Conservation (phyloP, 2,113 vertebrate species). For the Cervus canadensis region DNA sequence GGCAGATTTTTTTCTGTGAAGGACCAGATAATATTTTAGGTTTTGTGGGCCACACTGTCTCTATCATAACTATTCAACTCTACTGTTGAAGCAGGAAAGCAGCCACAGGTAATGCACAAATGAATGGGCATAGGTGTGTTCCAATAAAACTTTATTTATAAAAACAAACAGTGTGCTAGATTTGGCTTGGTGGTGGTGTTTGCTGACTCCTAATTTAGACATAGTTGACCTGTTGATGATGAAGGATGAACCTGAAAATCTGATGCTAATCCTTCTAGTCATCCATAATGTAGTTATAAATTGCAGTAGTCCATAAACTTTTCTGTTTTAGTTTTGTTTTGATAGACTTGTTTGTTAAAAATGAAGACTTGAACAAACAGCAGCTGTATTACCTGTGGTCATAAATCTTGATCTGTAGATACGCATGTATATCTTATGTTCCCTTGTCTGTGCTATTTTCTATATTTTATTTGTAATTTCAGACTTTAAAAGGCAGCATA, state of each 20-base stretch:
- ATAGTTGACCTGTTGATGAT: not conserved
- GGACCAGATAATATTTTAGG: not conserved
- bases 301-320: not conserved
- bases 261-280: not conserved
- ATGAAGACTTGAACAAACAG: not conserved
- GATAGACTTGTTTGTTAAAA: not conserved
- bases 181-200: not conserved
- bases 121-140: not conserved
- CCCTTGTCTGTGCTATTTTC: not conserved
- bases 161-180: not conserved
- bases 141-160: not conserved
- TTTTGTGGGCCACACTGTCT: not conserved
- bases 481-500: not conserved
- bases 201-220: not conserved
- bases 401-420: constrained; percentile 24
- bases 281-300: constrained; percentile 1
- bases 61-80: not conserved
- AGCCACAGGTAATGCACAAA: not conserved
- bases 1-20: not conserved
- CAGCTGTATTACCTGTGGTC: not conserved
- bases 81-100: not conserved
- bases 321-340: constrained; percentile 14
- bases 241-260: constrained; percentile 15
- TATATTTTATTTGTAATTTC: not conserved
- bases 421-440: not conserved